Evolutionary conservation across 2,888 invertebrate species (phyloP), one percentile per base, ranked within the genome.

Genomic region (Diabrotica balteata): DNA sequence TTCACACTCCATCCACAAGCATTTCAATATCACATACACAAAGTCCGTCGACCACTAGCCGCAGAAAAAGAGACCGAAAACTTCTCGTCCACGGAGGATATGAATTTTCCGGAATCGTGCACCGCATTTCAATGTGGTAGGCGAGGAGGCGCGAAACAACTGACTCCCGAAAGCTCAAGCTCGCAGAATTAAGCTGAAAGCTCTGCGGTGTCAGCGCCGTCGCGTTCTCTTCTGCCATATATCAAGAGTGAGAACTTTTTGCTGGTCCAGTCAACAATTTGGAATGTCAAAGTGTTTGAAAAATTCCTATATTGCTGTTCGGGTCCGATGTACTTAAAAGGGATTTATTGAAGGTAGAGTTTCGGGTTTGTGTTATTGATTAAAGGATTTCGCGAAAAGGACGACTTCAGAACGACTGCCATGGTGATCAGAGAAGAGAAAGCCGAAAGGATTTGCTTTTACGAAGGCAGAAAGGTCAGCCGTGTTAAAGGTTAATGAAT

Each of bases 231-330:
- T 76, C 66, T 76, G 75, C 76, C 80, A 80, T 81, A 80, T 76
- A 81, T 81, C 80, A 80, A 75, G 70, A 73, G 68, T 59, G 66
- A 55, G 68, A 76, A 76, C 75, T 80, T 80, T 80, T 81, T 78
- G 78, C 79, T 77, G 78, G 78, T 74, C 74, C 76, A 77, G 80
- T 80, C 80, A 80, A 80, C 80, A 80, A 80, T 81, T 80, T 80
- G 79, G 78, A 80, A 80, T 79, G 79, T 78, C 76, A 78, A 80
- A 67, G 63, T 59, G 67, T 67, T 60, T 63, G 63, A 68, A 68
- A 68, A 63, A 63, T 63, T 63, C 63, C 62, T 50, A 63, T 67
- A 67, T 53, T 61, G 62, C 57, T 47, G 51, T 51, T 57, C 58
- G 62, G 57, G 51, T 61, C 58, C 61, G 55, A 54, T 55, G 61